Percentiles rank a stretch among this genome's conserved stretches.
Conservation (phyloP, 2,113 vertebrate genomes). For the Menidia beryllina region DNA sequence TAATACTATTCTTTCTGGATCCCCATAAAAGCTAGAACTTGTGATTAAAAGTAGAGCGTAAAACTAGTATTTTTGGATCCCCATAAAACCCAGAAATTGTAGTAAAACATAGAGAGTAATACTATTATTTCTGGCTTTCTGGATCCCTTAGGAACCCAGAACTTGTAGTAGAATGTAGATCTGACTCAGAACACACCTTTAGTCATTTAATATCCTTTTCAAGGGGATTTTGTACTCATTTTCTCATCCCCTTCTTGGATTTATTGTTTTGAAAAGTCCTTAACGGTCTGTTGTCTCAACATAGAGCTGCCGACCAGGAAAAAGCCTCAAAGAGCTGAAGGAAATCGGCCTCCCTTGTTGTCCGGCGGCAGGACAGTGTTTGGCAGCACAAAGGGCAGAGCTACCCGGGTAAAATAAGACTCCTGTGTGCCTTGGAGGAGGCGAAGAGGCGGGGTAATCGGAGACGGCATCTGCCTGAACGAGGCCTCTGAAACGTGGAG, state of each 20-base stretch:
- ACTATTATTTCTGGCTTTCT: too few relatives aligned
- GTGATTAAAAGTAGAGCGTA: too few relatives aligned
- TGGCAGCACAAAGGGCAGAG: conserved; percentile 60
- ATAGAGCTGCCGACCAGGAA: conserved; percentile 13
- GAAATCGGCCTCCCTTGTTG: conserved; percentile 43
- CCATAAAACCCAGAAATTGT: too few relatives aligned
- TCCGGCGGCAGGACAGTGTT: conserved; percentile 42
- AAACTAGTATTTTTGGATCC: too few relatives aligned
- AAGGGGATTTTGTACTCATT: neutral
- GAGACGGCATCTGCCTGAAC: conserved; percentile 46
- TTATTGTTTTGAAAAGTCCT: neutral
- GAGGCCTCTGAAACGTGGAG: conserved; percentile 61
- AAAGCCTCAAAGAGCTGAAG: conserved; percentile 37
- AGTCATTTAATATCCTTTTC: neutral
- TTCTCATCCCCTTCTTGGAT: neutral
- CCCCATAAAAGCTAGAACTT: too few relatives aligned
- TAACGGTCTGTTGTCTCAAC: neutral
- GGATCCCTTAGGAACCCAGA: neutral
- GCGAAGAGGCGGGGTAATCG: conserved; percentile 56
- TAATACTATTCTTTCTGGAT: too few relatives aligned
- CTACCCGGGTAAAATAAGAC: conserved; percentile 70
- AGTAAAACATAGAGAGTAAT: neutral
- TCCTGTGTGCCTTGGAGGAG: conserved; percentile 67
- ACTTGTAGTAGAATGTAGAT: neutral
- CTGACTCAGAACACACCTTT: neutral